phyloP scores from a whole-genome alignment of 2,113 vertebrate genomes.

The Apodemus sylvaticus region DNA sequence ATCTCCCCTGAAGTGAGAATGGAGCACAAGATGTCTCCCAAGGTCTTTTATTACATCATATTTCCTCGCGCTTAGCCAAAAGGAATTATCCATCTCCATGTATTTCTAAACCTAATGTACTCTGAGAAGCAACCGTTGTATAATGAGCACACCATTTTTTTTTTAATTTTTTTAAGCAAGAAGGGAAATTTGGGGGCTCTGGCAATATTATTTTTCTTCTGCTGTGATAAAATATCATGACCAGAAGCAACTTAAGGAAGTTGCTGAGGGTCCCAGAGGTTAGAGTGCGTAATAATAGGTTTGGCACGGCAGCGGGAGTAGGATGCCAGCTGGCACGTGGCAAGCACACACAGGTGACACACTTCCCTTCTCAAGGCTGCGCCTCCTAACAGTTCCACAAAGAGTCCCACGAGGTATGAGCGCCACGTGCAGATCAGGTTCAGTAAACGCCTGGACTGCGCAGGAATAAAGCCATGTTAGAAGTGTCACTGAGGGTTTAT shows the following conservation, averaged over 20 bases:
- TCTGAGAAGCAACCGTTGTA: neutral
- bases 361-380: neutral
- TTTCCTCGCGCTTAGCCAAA: slow-evolving; percentile 17
- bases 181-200: neutral
- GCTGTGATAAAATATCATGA: neutral
- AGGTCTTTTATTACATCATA: neutral
- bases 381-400: neutral
- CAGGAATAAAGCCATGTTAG: neutral
- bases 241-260: neutral
- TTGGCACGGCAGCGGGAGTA: neutral
- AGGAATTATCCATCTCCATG: neutral
- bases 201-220: neutral
- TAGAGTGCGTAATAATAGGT: neutral
- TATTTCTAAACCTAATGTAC: neutral
- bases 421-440: neutral
- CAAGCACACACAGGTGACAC: too few species aligned
- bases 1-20: neutral
- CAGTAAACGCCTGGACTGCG: neutral
- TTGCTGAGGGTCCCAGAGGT: neutral
- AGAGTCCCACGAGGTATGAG: neutral
- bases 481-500: neutral
- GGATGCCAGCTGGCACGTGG: neutral
- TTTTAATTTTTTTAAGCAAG: neutral
- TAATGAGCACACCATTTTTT: neutral
- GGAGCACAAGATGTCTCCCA: neutral